Evolutionary conservation across 2,113 vertebrate genomes (phyloP).

Genomic region (Cranoglanis bouderius): DNA sequence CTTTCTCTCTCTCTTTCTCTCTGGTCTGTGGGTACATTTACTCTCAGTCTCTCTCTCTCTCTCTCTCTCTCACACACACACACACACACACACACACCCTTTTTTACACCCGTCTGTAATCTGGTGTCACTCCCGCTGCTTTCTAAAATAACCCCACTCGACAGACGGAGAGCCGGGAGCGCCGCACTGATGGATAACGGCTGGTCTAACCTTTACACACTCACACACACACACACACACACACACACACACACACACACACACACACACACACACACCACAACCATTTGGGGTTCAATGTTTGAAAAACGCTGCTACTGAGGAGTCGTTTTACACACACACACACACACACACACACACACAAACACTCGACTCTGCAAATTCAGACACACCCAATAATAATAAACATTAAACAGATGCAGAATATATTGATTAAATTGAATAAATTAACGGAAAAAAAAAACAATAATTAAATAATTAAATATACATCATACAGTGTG

Average conservation of each 20-base stretch:
- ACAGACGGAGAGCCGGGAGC: conserved; percentile 42
- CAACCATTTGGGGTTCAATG: background rate
- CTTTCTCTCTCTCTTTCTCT: no score
- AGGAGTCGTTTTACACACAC: background rate
- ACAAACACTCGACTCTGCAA: background rate
- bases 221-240: conserved; percentile 32
- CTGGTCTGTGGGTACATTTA: no score
- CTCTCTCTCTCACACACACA: background rate
- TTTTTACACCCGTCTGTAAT: conserved; percentile 31
- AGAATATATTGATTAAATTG: background rate
- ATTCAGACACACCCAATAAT: background rate
- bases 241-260: conserved; percentile 29
- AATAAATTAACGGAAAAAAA: background rate
- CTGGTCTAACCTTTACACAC: conserved; percentile 38
- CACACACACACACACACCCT: conserved; percentile 26
- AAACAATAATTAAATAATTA: background rate
- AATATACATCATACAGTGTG: background rate
- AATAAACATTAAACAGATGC: background rate
- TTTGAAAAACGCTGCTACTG: background rate
- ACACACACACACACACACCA: conserved; percentile 1
- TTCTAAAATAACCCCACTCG: conserved; percentile 51
- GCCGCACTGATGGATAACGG: conserved; percentile 46
- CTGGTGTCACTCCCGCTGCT: conserved; percentile 43
- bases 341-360: background rate
- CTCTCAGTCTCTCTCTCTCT: no score